These are phyloP conservation scores for Ptilonorhynchus violaceus DNA, from an alignment of 2,113 vertebrate species.

Conservation along the genomic window DNA sequence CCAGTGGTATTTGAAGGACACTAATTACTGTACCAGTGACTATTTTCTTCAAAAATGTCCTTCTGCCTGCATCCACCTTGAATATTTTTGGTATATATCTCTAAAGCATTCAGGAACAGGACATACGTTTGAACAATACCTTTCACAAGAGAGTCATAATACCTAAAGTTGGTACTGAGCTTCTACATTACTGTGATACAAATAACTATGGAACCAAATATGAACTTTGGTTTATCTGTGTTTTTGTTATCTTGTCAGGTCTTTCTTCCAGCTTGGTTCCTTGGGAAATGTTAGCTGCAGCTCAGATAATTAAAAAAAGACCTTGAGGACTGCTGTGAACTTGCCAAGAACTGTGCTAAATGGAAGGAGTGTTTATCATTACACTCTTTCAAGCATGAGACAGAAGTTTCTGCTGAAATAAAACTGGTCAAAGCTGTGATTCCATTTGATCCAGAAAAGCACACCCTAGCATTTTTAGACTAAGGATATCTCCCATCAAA, in stretches of 20 bases:
- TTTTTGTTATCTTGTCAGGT: not conserved
- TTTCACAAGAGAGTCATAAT: not conserved
- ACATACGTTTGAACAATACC: not conserved
- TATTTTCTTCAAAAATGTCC: not conserved
- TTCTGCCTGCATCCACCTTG: not conserved
- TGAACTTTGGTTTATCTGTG: not conserved
- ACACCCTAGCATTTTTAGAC: not conserved
- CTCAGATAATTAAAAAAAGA: conserved; percentile 5
- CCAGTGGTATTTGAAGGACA: not conserved
- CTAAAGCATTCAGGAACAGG: not conserved
- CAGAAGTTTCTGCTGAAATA: not conserved
- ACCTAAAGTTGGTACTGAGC: not conserved
- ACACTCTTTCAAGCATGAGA: not conserved
- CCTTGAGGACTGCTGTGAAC: not conserved
- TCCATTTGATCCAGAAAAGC: not conserved
- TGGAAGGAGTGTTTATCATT: not conserved
- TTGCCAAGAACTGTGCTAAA: conserved; percentile 18
- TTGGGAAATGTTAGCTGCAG: not conserved
- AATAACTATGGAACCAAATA: not conserved
- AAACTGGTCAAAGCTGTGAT: not conserved
- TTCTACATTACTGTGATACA: not conserved
- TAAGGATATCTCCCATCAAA: not conserved
- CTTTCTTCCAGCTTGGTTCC: not conserved
- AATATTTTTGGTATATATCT: not conserved
- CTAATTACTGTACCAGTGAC: not conserved